A percentile compares a stretch with the other conserved stretches of the same genome.
phyloP scores from a whole-genome alignment of 2,113 vertebrate species.

The Pterocles gutturalis region DNA sequence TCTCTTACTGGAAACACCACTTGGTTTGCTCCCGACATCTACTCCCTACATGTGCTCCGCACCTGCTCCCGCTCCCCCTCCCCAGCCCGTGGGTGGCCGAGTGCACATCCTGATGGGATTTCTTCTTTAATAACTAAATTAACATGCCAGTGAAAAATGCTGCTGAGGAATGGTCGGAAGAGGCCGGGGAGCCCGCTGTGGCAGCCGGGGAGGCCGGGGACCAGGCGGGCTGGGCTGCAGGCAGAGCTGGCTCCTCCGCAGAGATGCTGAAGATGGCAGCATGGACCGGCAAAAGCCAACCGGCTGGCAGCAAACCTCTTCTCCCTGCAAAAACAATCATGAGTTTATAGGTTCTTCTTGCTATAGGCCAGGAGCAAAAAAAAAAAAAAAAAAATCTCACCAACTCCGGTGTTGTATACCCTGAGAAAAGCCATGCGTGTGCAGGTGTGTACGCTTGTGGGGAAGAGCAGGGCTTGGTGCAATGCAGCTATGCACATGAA shows the following conservation, averaged over 20 bases:
- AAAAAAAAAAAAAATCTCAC: background rate
- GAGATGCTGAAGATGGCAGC: conserved; percentile 58
- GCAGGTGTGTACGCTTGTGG: rapidly evolving
- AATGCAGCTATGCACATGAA: background rate
- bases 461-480: background rate
- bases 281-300: background rate
- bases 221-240: rapidly evolving
- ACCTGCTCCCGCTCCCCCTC: background rate
- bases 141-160: background rate
- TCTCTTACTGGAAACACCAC: background rate
- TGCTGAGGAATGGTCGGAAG: rapidly evolving
- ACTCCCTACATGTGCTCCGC: too few species aligned
- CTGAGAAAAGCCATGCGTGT: rapidly evolving
- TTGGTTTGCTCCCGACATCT: background rate
- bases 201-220: background rate
- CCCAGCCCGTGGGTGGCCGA: rapidly evolving
- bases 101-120: background rate
- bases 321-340: background rate
- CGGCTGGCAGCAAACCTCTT: background rate
- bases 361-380: background rate
- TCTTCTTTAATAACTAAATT: too few species aligned
- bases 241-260: background rate
- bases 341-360: background rate
- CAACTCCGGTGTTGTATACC: rapidly evolving
- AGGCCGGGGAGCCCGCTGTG: background rate